Base-by-base conservation (phyloP, 2,888 invertebrate genomes). In the Pristionchus japonicus region DNA sequence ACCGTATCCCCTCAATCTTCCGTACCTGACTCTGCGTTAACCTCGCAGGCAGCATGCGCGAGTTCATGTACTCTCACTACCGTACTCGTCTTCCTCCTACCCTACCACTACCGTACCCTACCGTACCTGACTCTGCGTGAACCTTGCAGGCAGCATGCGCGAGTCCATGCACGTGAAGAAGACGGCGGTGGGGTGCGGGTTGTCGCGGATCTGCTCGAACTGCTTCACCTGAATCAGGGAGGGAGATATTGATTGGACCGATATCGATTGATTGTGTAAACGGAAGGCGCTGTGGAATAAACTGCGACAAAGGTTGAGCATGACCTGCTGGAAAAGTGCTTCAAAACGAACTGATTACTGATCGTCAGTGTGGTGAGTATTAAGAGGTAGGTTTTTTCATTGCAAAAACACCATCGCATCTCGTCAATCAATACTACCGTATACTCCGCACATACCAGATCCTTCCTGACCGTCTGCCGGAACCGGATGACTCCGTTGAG, bases 141-240 rank as follows among this genome's bases (percentile, higher is more conserved):
- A 98, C 95, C 97, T 96, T 89, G 98, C 97, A 40, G 98, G 98
- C 93, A 98, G 97, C 97, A 99, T 97, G 95, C 99, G 96, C 95
- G 97, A 97, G 96, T 99, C 98, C 97, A 99, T 98, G 95, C 98
- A 99, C 74, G 98, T 97, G 95, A 98, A 98, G 96, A 98, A 97
- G 90, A 98, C 97, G 90, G 98, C 98, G 96, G 97, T 97, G 31
- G 98, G 98, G 97, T 98, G 95, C 37, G 98, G 98, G 95, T 97
- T 96, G 95, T 98, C 97, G 95, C 96, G 96, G 92, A 98, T 97
- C 96, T 96, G 96, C 95, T 97, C 96, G 95, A 98, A 98, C 95
- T 98, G 97, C 95, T 97, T 96, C 52, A 98, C 94, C 77, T 84
- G 43, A 37, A 77, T 3, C 15, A 80, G 6, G 4, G 37, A 47